Evolutionary conservation across 2,113 vertebrate genomes (phyloP), one percentile per base, ranked within the genome.

Genomic region (Scolopax mira): DNA sequence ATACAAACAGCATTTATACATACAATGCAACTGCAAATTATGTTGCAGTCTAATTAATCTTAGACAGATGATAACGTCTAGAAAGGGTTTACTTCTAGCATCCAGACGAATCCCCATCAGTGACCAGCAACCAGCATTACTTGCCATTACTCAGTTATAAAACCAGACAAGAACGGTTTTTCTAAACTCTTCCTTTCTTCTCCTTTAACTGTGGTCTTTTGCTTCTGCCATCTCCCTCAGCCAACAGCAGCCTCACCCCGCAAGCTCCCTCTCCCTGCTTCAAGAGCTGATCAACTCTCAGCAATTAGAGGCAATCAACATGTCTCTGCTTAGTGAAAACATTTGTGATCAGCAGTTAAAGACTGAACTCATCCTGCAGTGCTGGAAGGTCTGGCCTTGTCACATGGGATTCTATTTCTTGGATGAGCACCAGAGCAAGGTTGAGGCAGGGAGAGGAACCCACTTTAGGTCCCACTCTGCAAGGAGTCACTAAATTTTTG

Each of bases 361-460:
- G 16, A n/a, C 4, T 42, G 18, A 7, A 42, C 6, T 48, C 8
- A 42, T 14, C 17, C 16, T 33, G 11, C 4, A 0, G 5, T 31
- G 8, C 35, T 85, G 70, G 31, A 85, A 61, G 46, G n/a, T 27
- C 57, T 42, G 49, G 31, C 9, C 5, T 77, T 54, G 16, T 33
- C 23, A n/a, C 0, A 0, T 54, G 13, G 1, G 2, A 19, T 24
- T 65, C 39, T 33, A 25, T 48, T 54, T 85, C 64, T 55, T 55
- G 44, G 13, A 65, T 58, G n/a, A 70, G 61, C 44, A 70, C 11
- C 30, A 65, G 13, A 27, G 18, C 24, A 81, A 85, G 46, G 31
- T 12, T 66, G 24, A 66, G 23, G 7, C 15, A 23, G 31, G 14
- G 27, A 61, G 39, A 61, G 51, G 24, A 24, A 49, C 3, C 7